Conservation (phyloP, 1,140 invertebrate genomes). For the Notospermus geniculatus region DNA sequence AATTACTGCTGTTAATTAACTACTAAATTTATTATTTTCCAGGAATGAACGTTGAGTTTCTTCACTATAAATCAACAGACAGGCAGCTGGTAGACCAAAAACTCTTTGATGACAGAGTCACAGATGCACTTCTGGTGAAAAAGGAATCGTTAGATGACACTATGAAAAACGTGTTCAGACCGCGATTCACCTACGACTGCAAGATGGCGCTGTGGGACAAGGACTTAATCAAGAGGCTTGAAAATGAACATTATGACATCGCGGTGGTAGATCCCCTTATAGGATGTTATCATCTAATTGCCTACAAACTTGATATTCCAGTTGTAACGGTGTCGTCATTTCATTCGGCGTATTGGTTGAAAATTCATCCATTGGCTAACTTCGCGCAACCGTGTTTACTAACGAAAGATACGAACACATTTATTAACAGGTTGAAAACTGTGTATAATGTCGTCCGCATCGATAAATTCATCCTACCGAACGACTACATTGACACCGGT, state of each 20-base stretch:
- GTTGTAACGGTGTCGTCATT: neutral
- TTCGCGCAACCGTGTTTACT: neutral
- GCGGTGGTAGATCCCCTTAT: neutral
- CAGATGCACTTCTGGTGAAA: no score
- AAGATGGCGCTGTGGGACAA: neutral
- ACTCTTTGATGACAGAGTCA: no score
- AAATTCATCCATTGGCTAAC: neutral
- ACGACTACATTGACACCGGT: neutral
- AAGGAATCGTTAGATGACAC: no score
- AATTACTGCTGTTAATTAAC: no score
- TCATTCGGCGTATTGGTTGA: neutral
- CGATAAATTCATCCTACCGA: neutral
- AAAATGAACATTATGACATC: neutral
- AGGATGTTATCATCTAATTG: neutral
- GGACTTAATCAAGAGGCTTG: neutral
- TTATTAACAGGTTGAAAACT: neutral
- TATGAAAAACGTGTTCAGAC: no score
- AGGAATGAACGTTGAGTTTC: no score
- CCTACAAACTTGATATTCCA: constrained; percentile 3
- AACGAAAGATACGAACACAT: neutral
- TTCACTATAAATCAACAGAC: no score
- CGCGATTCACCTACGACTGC: no score
- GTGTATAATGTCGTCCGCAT: neutral
- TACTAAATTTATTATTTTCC: no score
- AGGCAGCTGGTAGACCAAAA: no score